A percentile compares a stretch with the other conserved stretches of the same genome.
Conservation (phyloP, 2,797 vertebrate genomes). For the Ambastaia sidthimunki region DNA sequence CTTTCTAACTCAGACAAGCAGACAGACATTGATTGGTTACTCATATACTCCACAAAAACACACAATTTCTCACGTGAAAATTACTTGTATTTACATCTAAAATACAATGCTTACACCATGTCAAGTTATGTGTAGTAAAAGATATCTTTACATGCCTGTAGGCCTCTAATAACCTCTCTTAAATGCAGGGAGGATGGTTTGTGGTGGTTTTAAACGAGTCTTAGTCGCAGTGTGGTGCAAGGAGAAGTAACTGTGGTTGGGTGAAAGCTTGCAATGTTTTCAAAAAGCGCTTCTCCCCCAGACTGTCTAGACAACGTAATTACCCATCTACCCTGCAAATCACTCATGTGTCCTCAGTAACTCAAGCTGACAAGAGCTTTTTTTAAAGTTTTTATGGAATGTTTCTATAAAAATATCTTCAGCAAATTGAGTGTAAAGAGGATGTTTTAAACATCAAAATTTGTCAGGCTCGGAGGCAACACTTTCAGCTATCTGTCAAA, state of each 20-base stretch:
- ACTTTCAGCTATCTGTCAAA: conserved; percentile 8
- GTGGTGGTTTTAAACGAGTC: conserved; percentile 32
- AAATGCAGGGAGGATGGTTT: conserved; percentile 17
- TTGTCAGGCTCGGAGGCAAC: neutral
- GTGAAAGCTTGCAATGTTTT: conserved; percentile 65
- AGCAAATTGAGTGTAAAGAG: conserved; percentile 59
- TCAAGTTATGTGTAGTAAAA: conserved; percentile 15
- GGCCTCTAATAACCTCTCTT: neutral
- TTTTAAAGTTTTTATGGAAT: conserved; percentile 65
- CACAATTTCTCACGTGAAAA: neutral
- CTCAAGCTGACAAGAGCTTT: conserved; percentile 65
- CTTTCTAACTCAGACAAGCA: too few species aligned
- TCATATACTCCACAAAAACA: neutral
- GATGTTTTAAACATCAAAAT: conserved; percentile 52
- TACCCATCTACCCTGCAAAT: conserved; percentile 65
- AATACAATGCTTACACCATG: conserved; percentile 2
- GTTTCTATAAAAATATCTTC: conserved; percentile 54
- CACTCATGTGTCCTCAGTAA: conserved; percentile 60
- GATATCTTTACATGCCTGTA: neutral
- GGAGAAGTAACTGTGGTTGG: conserved; percentile 43
- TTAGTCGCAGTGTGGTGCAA: conserved; percentile 26
- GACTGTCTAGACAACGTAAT: conserved; percentile 79
- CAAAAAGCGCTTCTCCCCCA: conserved; percentile 68
- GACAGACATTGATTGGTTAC: neutral
- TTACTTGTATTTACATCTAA: conserved; percentile 21